Evolutionary conservation across 2,888 invertebrate species (phyloP), one percentile per base, ranked within the genome.

Genomic region (Ochlodes sylvanus): DNA sequence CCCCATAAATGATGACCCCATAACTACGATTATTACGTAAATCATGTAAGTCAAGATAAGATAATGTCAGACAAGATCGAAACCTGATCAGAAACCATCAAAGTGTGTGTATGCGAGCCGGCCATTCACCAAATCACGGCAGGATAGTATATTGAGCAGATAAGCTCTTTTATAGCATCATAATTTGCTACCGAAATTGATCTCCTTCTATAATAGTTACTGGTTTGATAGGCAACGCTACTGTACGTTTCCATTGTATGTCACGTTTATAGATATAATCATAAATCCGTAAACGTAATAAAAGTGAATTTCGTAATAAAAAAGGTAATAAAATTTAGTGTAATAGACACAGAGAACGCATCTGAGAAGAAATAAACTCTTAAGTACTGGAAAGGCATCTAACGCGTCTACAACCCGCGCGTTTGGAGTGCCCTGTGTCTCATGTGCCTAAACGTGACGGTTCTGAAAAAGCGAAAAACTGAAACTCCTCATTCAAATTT

Each of bases 111-210:
- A 44, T 42, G 44, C 42, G 38, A 27, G 44, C 34, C 54, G 52
- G 9, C 65, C 27, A 27, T 52, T 58, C 58, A 50, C 34, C 38
- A 34, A 58, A 65, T 52, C 57, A 58, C 50, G 50, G 50, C 7
- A 47, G 14, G 54, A 63, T 63, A 56, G 7, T 63, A 52, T 56
- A 56, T 56, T 19, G 32, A 66, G 66, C 14, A 54, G 58, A 66
- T 60, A 60, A 54, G 66, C 58, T 58, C 58, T 58, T 66, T 66
- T 58, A 58, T 58, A 38, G 58, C 57, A 34, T 65, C 66, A 66
- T 66, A 66, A 66, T 66, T 66, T 69, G 44, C 58, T 64, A 42
- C 63, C 64, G 64, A 69, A 58, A 69, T 60, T 60, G 60, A 69
- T 69, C 60, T 47, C 44, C 54, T 57, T 52, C 63, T 68, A 38